phyloP scores from a whole-genome alignment of 2,797 vertebrate genomes.

The Perdix hodgsoniae region DNA sequence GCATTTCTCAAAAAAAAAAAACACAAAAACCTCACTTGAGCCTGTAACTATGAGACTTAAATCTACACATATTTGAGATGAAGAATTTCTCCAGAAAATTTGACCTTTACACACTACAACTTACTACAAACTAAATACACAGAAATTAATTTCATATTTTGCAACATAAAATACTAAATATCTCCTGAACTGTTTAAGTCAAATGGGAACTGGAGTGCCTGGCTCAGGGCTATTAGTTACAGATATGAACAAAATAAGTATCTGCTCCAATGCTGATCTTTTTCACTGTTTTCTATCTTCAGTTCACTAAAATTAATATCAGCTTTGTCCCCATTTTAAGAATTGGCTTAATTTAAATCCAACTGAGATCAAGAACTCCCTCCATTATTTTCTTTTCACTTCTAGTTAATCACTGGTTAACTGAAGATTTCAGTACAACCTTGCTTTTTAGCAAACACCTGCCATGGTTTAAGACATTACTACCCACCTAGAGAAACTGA shows the following conservation, averaged over 20 bases:
- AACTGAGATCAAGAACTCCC: neutral
- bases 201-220: neutral
- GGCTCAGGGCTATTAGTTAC: constrained; percentile 12
- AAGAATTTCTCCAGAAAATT: neutral
- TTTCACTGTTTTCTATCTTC: neutral
- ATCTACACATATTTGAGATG: neutral
- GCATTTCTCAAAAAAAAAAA: neutral
- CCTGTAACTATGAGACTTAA: neutral
- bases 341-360: neutral
- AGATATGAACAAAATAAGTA: neutral
- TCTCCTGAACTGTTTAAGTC: constrained; percentile 28
- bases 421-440: neutral
- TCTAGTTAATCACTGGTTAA: neutral
- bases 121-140: constrained; percentile 1
- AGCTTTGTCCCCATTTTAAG: neutral
- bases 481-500: neutral
- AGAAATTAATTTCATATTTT: constrained; percentile 33
- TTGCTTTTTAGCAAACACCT: neutral
- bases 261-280: neutral
- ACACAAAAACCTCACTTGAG: neutral
- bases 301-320: neutral
- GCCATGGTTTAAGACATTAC: neutral
- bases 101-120: neutral
- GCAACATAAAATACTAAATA: constrained; percentile 21
- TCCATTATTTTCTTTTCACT: neutral